Evolutionary conservation across 2,113 vertebrate species (phyloP).

Genomic region (Dinomys branickii): DNA sequence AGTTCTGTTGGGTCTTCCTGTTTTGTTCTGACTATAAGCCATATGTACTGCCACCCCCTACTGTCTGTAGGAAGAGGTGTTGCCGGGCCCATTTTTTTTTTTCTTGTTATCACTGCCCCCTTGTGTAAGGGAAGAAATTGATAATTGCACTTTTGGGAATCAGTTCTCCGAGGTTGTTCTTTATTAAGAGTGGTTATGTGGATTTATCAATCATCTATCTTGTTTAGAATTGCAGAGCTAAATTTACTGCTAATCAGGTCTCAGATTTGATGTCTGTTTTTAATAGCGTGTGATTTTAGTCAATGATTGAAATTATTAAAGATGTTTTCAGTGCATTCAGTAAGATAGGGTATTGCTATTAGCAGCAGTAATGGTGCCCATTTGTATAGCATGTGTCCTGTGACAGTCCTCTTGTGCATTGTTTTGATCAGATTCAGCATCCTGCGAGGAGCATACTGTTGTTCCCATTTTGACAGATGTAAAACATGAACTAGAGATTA

Average conservation of each 20-base stretch:
- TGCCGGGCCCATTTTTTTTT: conserved; percentile 57
- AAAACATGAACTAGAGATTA: conserved; percentile 18
- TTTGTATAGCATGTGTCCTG: not conserved
- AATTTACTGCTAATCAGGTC: not conserved
- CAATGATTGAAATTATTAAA: not conserved
- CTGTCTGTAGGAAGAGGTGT: conserved; percentile 80
- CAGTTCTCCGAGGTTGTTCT: conserved; percentile 41
- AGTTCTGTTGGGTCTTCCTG: conserved; percentile 79
- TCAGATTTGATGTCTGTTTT: conserved; percentile 43
- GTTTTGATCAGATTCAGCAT: conserved; percentile 20
- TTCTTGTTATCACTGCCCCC: conserved; percentile 83
- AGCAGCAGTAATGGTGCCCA: not conserved
- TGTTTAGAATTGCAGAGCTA: conserved; percentile 22
- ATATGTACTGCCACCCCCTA: conserved; percentile 81
- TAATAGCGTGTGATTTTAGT: conserved; percentile 41
- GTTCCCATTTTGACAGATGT: conserved; percentile 39
- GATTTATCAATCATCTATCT: conserved; percentile 52
- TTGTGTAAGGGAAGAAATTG: conserved; percentile 82
- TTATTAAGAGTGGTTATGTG: conserved; percentile 2
- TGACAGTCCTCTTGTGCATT: not conserved
- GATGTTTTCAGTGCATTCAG: conserved; percentile 8
- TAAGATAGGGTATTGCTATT: not conserved
- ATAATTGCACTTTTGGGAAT: conserved; percentile 62
- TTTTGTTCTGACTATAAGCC: conserved; percentile 80
- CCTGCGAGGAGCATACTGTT: not conserved